These are phyloP conservation scores for Octopus sinensis DNA, from an alignment of 1,140 invertebrate species.

Conservation along the genomic window DNA sequence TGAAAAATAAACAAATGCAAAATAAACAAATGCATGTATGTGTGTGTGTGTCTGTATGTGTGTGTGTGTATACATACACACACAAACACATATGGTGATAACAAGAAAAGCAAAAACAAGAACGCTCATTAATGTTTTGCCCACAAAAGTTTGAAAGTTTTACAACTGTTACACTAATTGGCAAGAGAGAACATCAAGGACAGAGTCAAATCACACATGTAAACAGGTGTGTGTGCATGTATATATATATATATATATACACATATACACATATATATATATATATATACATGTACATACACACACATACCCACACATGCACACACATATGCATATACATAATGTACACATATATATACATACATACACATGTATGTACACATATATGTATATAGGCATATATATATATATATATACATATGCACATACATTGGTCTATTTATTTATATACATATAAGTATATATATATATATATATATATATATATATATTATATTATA, in stretches of 20 bases:
- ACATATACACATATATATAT: not conserved
- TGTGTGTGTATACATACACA: not conserved
- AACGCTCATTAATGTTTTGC: too few species aligned
- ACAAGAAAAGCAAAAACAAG: too few species aligned
- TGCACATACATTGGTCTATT: not conserved
- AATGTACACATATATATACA: not conserved
- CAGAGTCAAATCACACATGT: not conserved
- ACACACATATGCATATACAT: not conserved
- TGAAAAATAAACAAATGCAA: too few species aligned
- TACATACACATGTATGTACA: not conserved
- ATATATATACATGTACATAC: not conserved
- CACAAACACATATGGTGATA: not conserved
- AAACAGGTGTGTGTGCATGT: not conserved
- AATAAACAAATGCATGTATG: too few species aligned
- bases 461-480: conserved; percentile 2
- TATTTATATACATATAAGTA: not conserved
- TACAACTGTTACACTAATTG: too few species aligned
- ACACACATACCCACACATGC: not conserved
- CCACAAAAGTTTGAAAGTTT: too few species aligned
- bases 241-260: not conserved
- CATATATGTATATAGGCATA: not conserved
- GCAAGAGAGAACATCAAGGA: too few species aligned
- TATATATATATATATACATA: not conserved
- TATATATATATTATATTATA: not conserved
- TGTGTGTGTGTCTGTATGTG: not conserved